Evolutionary conservation across 1,140 invertebrate species (phyloP), one percentile per base, ranked within the genome.

Genomic region (Mamestra configurata): DNA sequence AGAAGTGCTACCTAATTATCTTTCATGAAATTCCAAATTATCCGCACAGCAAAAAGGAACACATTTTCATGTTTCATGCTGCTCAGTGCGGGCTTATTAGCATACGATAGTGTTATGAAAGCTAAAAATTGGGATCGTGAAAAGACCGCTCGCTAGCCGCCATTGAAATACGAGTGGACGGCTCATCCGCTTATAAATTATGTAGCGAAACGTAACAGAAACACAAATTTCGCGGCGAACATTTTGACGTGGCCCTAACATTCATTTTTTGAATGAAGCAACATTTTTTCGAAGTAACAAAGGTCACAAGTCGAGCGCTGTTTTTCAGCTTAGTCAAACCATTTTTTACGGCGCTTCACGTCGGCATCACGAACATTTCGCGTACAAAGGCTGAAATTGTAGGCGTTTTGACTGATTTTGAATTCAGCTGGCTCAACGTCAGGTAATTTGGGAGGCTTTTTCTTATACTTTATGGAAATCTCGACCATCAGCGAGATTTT

Each of bases 141-240:
- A 86, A 84, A 83, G 82, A 84, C 76, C 51, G 80, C 71, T 49
- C 66, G 57, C 80, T 78, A 64, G 49, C 78, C 81, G 79, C 76
- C 79, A 82, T 86, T 84, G 82, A 86, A 86, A 85, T 68, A 81
- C 53, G 80, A 86, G 79, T 72, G 75, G 82, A 79, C 40, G 77
- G 76, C 82, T 88, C 83, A 85, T 86, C 83, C 83, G 71, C 81
- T 85, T 84, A 84, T 88, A 86, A 85, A 85, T 86, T 86, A 88
- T 86, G 82, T 80, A 88, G 80, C 79, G 76, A 81, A 85, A 84
- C 81, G 80, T 46, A 66, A 85, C 75, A 70, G 72, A 75, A 81
- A 80, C 81, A 72, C 79, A 72, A 86, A 83, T 80, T 78, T 66
- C 59, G 77, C 51, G 75, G 79, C 43, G 40, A 55, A 71, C 68